Conservation (phyloP, 2,797 vertebrate genomes). For the Loriculus beryllinus region DNA sequence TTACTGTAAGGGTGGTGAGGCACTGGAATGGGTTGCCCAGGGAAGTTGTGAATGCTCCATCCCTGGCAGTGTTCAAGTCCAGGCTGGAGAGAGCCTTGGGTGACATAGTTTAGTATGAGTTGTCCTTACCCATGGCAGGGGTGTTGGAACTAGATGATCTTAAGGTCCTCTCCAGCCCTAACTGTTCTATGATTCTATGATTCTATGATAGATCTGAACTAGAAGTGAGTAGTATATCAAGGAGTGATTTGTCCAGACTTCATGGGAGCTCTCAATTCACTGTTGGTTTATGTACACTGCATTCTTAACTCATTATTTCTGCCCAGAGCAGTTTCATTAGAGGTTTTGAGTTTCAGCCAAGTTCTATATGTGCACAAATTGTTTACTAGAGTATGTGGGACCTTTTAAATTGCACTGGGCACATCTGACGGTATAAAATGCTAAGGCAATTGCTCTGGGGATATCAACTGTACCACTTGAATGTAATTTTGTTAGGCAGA, state of each 20-base stretch:
- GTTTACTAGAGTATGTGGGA: neutral
- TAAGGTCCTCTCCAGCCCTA: too few species aligned
- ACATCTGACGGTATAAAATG: neutral
- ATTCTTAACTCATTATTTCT: neutral
- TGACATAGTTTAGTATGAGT: too few species aligned
- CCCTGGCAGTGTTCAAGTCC: too few species aligned
- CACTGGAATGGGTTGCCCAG: too few species aligned
- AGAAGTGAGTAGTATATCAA: neutral
- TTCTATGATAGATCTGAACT: neutral
- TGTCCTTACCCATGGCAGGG: too few species aligned
- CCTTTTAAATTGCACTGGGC: neutral
- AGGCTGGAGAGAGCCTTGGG: too few species aligned
- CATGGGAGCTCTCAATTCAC: neutral
- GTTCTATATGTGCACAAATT: neutral
- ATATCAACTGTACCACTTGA: neutral
- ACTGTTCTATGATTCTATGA: too few species aligned
- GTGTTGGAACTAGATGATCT: too few species aligned
- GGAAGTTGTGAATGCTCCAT: too few species aligned
- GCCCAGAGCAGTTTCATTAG: neutral
- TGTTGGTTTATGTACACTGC: neutral
- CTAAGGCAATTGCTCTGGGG: neutral
- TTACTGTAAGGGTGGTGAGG: too few species aligned
- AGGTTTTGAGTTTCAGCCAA: neutral
- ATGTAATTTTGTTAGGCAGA: neutral
- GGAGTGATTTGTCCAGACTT: neutral